Conservation (phyloP, 2,888 invertebrate species). For the Cotesia congregata region DNA sequence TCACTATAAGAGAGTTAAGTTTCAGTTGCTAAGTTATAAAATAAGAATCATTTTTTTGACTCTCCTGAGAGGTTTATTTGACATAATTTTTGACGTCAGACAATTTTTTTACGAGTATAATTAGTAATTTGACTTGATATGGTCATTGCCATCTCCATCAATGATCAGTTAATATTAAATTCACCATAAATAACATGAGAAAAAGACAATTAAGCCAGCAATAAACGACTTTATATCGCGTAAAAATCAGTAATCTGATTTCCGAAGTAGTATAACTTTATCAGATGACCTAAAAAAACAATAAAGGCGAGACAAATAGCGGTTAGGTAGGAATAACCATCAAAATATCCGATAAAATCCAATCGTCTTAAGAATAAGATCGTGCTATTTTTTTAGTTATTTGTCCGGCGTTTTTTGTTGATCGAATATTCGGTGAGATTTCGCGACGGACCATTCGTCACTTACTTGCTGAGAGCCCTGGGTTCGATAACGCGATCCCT, state of each 20-base stretch:
- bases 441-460: conserved; percentile 66
- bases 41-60: too few relatives aligned
- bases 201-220: too few relatives aligned
- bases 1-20: too few relatives aligned
- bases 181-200: too few relatives aligned
- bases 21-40: too few relatives aligned
- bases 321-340: neutral
- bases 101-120: too few relatives aligned
- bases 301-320: neutral
- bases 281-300: neutral
- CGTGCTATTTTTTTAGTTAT: neutral
- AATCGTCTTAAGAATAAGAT: conserved; percentile 38
- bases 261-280: neutral
- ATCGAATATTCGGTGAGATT: conserved; percentile 56
- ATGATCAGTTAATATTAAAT: too few relatives aligned
- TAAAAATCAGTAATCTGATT: neutral
- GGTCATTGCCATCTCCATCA: too few relatives aligned
- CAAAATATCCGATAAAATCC: conserved; percentile 23
- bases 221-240: neutral
- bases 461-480: conserved; percentile 67
- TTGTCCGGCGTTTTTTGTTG: conserved; percentile 48
- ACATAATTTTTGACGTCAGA: too few relatives aligned
- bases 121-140: too few relatives aligned
- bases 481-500: conserved; percentile 62
- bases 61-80: too few relatives aligned